Conservation (phyloP, 1,140 invertebrate genomes). For the Aleiodes sp. region DNA sequence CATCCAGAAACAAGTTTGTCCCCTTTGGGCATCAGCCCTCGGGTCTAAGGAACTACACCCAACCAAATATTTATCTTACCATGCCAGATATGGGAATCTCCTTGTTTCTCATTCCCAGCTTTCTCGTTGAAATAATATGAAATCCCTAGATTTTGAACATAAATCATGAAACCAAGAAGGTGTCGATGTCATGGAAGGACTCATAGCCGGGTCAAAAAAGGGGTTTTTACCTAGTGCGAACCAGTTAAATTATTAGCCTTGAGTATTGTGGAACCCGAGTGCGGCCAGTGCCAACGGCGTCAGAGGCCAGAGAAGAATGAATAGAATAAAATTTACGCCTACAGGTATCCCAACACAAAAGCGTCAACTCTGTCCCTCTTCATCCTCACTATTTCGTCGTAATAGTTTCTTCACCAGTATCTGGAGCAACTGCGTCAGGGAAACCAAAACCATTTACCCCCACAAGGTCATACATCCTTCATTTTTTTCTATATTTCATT, state of each 20-base stretch:
- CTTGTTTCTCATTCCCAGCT: background rate
- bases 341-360: slow-evolving; percentile 17
- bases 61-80: background rate
- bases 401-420: slow-evolving; percentile 32
- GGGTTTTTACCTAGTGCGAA: slow-evolving; percentile 30
- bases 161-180: slow-evolving; percentile 11
- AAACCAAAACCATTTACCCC: background rate
- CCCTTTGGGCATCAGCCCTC: too few species aligned
- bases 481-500: background rate
- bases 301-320: background rate
- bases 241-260: slow-evolving; percentile 46
- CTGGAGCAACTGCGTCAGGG: slow-evolving; percentile 23
- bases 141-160: background rate
- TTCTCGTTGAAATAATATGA: background rate
- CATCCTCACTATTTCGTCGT: slow-evolving; percentile 19
- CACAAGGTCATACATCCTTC: background rate
- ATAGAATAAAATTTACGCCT: slow-evolving; percentile 17
- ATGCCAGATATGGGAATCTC: too few species aligned
- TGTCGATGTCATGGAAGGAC: slow-evolving; percentile 10
- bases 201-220: background rate
- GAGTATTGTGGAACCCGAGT: slow-evolving; percentile 40
- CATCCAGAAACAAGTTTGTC: too few species aligned
- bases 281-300: slow-evolving; percentile 33
- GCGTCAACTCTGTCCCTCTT: background rate
- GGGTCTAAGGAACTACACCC: background rate